A percentile compares a stretch with the other conserved stretches of the same genome.
Conservation (phyloP, 2,888 invertebrate genomes). For the Dasysyrphus tricinctus region DNA sequence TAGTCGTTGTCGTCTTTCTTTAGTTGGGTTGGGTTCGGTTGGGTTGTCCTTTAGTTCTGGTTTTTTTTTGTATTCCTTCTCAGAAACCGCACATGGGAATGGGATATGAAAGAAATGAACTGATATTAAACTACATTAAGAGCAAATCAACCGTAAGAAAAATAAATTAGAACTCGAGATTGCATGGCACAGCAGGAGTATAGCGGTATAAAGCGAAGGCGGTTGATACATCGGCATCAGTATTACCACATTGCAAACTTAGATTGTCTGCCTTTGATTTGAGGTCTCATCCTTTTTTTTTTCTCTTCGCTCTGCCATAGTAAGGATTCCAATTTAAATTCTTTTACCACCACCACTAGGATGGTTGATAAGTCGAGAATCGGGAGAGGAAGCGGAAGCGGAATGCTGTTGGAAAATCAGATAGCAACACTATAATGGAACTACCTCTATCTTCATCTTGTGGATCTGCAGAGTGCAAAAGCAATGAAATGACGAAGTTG, state of each 20-base stretch:
- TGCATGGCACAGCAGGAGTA: slow-evolving; percentile 25
- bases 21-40: background rate
- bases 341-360: slow-evolving; percentile 9
- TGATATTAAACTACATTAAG: slow-evolving; percentile 74
- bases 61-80: background rate
- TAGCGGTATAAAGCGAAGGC: slow-evolving; percentile 17
- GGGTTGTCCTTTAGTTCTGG: slow-evolving; percentile 22
- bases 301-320: slow-evolving; percentile 3
- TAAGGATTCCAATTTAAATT: slow-evolving; percentile 66
- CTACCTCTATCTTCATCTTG: slow-evolving; percentile 18
- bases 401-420: slow-evolving; percentile 44
- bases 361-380: background rate
- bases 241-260: slow-evolving; percentile 41
- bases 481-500: slow-evolving; percentile 46
- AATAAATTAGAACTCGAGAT: slow-evolving; percentile 72
- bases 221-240: slow-evolving; percentile 10
- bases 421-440: slow-evolving; percentile 62
- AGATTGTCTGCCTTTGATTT: slow-evolving; percentile 67
- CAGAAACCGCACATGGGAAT: slow-evolving; percentile 39
- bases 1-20: slow-evolving; percentile 36
- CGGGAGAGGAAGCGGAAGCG: background rate
- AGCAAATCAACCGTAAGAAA: slow-evolving; percentile 72
- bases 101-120: slow-evolving; percentile 68
- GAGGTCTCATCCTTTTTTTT: slow-evolving; percentile 29
- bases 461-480: slow-evolving; percentile 18